Base-by-base conservation (phyloP, 1,140 invertebrate species). In the Brachionus calyciflorus region DNA sequence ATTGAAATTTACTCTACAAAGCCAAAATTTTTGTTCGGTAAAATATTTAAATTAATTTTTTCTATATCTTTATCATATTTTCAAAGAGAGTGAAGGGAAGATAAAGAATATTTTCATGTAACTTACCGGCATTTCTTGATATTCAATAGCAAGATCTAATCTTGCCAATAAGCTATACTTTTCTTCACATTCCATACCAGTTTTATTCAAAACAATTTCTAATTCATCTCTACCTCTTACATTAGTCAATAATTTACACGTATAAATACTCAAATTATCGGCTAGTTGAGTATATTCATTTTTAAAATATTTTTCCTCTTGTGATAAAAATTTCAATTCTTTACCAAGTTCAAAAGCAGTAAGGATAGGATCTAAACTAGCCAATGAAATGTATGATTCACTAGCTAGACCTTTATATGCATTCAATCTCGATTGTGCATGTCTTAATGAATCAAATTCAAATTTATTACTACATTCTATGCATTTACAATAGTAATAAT, bases 321-420 rank as follows among this genome's bases (percentile, higher is more conserved):
- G 24, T 0, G 75, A 46, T 33, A 76, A 63, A 49, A 19, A 77
- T 1, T 79, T 81, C 14, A 91, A 81, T 75, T 90, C 89, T 1
- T 82, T 77, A 0, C 86, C 85, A 17, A 91, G 82, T 73, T 86
- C 81, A 80, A 91, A 91, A 0, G 89, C 88, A 17, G 86, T 85
- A 7, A 90, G 82, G 48, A 91, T 88, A 0, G 90, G 90, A 81
- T 91, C 90, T 40, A 87, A 82, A 0, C 87, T 87, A 0, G 87
- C 87, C 76, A 90, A 87, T 30, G 89, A 89, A 70, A 91, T 88
- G 79, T 89, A 91, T 0, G 87, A 86, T 65, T 84, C 82, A 73
- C 83, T 84, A 3, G 83, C 80, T 77, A 85, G 78, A 0, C 81
- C 84, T 55, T 80, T 48, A 79, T 84, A 85, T 1, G 82, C 81